Evolutionary conservation across 2,797 vertebrate genomes (phyloP), one percentile per base, ranked within the genome.

Genomic region (Coranthus polyacanthus): DNA sequence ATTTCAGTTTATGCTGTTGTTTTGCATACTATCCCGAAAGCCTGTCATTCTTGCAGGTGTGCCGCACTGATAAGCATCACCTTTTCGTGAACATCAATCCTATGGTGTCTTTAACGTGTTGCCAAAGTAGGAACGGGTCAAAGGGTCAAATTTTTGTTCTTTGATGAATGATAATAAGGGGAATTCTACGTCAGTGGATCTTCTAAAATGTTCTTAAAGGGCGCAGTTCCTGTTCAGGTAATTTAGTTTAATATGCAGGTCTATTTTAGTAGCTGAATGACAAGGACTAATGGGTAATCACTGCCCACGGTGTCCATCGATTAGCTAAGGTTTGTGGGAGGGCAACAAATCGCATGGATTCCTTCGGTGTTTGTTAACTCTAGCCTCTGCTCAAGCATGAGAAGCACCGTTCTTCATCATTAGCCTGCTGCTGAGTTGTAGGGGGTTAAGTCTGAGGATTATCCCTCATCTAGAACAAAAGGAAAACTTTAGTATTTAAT

Each of bases 291-390:
- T 57, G 74, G 49, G 38, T 53, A 70, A 73, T 50, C 49, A 24
- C 16, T 18, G 39, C 12, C 36, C 22, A 36, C 22, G 38, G 26
- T 22, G 11, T 5, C 15, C 50, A 66, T 53, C 76, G 72, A 83
- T 79, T 75, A 47, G 51, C 21, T 13, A 12, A 63, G 37, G 50
- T 75, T 41, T 61, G 62, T 67, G 46, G 54, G 59, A 60, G 42
- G 45, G 44, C 49, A 68, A 17, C 17, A 62, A 51, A 74, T 51
- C 18, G 3, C 45, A 60, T 55, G 32, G 42, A 64, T 68, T 61
- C 52, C 38, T 67, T 29, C 13, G 53, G 45, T 55, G 58, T 67
- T 36, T 36, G 10, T 64, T 47, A 62, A 55, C 39, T 22, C 29
- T 11, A 32, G 21, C 15, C 2, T 15, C 21, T 34, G 32, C 34